A percentile compares a stretch with the other conserved stretches of the same genome.
phyloP scores from a whole-genome alignment of 2,888 invertebrate species.

The Baronia brevicornis region DNA sequence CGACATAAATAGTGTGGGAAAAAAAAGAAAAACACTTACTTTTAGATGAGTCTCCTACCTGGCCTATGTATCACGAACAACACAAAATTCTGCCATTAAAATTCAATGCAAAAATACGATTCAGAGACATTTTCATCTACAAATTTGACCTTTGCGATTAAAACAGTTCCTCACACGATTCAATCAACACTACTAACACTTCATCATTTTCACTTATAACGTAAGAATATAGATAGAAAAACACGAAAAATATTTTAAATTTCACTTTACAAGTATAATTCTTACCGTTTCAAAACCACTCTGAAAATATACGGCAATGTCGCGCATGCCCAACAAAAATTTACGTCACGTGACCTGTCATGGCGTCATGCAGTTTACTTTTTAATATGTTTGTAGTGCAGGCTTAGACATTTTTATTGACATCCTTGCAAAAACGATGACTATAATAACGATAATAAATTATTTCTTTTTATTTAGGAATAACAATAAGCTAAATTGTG shows the following conservation, averaged over 20 bases:
- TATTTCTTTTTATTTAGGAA: too few species aligned
- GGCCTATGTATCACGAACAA: slow-evolving; percentile 24
- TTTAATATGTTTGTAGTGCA: slow-evolving; percentile 6
- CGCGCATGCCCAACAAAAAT: slow-evolving; percentile 73
- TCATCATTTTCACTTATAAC: slow-evolving; percentile 25
- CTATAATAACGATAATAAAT: too few species aligned
- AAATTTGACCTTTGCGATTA: slow-evolving; percentile 57
- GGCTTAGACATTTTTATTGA: too few species aligned
- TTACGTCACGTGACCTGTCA: slow-evolving; percentile 76
- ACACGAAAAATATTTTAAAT: slow-evolving; percentile 31
- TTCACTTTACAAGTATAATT: slow-evolving; percentile 39
- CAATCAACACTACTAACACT: slow-evolving; percentile 40
- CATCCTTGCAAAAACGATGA: too few species aligned
- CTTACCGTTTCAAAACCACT: slow-evolving; percentile 64
- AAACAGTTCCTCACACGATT: slow-evolving; percentile 46
- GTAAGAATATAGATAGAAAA: slow-evolving; percentile 26
- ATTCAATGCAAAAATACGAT: slow-evolving; percentile 49
- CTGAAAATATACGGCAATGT: slow-evolving; percentile 53
- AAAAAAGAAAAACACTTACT: slow-evolving; percentile 12
- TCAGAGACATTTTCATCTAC: slow-evolving; percentile 36
- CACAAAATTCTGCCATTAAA: slow-evolving; percentile 41
- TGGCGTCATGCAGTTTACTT: slow-evolving; percentile 48
- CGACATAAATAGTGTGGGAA: background rate
- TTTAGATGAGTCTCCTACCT: slow-evolving; percentile 14
- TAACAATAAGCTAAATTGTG: too few species aligned